Conservation (phyloP, 1,140 invertebrate genomes). For the Bombus soroeensis region DNA sequence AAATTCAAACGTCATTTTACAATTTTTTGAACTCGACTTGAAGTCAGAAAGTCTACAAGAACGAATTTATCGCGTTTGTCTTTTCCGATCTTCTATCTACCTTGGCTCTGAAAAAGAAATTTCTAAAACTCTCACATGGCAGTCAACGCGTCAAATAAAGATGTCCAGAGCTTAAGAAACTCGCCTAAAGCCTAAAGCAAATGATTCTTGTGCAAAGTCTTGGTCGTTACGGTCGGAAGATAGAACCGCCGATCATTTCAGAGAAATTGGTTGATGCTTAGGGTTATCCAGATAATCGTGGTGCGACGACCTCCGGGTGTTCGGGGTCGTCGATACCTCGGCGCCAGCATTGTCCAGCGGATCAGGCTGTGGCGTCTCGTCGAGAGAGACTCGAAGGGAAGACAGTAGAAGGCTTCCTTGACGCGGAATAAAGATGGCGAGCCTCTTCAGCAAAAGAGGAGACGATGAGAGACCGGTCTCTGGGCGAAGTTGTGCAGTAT, state of each 20-base stretch:
- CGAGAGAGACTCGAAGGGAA: conserved; percentile 42
- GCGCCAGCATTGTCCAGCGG: conserved; percentile 74
- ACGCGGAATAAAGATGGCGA: conserved; percentile 35
- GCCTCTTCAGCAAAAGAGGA: conserved; percentile 57
- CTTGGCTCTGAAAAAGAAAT: too few species aligned
- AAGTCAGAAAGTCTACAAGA: too few species aligned
- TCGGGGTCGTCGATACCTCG: conserved; percentile 57
- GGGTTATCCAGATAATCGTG: conserved; percentile 44
- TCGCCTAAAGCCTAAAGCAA: background rate
- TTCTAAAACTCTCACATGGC: too few species aligned
- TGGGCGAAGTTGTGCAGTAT: conserved; percentile 60
- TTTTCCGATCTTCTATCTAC: too few species aligned
- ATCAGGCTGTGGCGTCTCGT: conserved; percentile 62
- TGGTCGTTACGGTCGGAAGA: too few species aligned
- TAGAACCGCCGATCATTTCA: background rate
- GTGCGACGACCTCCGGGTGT: conserved; percentile 37
- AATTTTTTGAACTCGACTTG: too few species aligned
- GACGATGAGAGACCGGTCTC: conserved; percentile 66
- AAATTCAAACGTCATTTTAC: too few species aligned
- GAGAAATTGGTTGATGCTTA: conserved; percentile 28
- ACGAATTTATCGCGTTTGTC: too few species aligned
- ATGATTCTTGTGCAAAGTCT: background rate
- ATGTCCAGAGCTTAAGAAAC: too few species aligned
- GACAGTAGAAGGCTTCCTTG: conserved; percentile 26
- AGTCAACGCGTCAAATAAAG: too few species aligned